A percentile compares a stretch with the other conserved stretches of the same genome.
phyloP scores from a whole-genome alignment of 2,888 invertebrate species.

The Lycophotia porphyrea region DNA sequence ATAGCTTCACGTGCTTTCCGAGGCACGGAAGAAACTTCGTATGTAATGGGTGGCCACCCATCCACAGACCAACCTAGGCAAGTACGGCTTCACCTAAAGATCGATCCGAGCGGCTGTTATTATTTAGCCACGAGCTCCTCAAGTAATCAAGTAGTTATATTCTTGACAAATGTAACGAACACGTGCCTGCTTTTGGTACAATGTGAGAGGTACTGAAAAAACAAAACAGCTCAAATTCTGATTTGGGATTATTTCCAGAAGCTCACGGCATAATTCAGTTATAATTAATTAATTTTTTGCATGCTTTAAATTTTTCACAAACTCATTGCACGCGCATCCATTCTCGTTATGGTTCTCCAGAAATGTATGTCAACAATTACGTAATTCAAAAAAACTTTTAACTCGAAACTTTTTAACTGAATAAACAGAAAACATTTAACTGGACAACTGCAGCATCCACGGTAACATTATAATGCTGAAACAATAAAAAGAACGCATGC shows the following conservation, averaged over 20 bases:
- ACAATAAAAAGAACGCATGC: conserved; percentile 28
- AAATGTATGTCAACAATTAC: neutral
- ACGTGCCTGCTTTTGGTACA: neutral
- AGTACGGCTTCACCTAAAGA: no score
- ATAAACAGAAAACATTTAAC: conserved; percentile 21
- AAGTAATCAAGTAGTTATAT: no score
- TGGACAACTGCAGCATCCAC: neutral
- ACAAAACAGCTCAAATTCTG: neutral
- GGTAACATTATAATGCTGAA: conserved; percentile 27
- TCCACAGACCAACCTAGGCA: no score
- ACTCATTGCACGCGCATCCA: neutral
- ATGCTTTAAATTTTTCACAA: neutral
- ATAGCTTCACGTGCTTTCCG: no score
- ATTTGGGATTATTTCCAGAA: neutral
- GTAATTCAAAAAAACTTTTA: conserved; percentile 11
- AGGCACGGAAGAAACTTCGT: no score
- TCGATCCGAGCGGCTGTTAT: no score
- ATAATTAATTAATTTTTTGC: neutral
- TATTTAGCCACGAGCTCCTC: no score
- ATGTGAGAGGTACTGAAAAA: neutral
- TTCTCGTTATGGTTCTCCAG: neutral
- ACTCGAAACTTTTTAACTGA: conserved; percentile 9
- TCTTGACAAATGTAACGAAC: neutral
- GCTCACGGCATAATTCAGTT: neutral
- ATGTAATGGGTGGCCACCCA: no score